phyloP scores from a whole-genome alignment of 2,888 invertebrate species.

The Endotricha flammealis region DNA sequence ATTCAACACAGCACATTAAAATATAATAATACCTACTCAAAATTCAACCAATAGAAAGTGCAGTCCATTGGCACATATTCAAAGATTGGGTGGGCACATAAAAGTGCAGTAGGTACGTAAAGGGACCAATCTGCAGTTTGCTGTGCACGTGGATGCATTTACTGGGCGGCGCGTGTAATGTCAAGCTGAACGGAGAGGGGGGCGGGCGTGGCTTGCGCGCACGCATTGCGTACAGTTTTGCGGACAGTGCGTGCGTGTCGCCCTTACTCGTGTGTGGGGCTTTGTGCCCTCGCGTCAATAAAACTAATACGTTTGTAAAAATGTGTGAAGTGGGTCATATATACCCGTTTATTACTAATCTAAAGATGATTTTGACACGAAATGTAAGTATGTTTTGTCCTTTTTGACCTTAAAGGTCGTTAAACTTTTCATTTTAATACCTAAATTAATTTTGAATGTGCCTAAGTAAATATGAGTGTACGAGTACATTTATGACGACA shows the following conservation, averaged over 20 bases:
- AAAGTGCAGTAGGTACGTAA: constrained; percentile 41
- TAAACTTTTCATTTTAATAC: background rate
- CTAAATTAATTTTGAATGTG: too few species aligned
- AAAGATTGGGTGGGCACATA: constrained; percentile 48
- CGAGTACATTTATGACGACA: too few species aligned
- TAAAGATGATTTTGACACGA: constrained; percentile 36
- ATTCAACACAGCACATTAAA: too few species aligned
- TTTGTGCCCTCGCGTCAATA: constrained; percentile 10
- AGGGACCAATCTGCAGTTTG: constrained; percentile 67
- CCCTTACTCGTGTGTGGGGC: constrained; percentile 34
- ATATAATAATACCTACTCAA: too few species aligned
- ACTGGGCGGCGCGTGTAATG: constrained; percentile 46
- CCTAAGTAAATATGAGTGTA: too few species aligned
- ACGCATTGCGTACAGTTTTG: constrained; percentile 60
- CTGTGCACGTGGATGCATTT: constrained; percentile 38
- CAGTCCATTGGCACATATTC: constrained; percentile 50
- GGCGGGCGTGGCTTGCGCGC: constrained; percentile 52
- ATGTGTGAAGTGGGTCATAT: constrained; percentile 45
- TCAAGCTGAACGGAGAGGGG: constrained; percentile 34
- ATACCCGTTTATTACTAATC: constrained; percentile 36
- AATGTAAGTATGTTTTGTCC: constrained; percentile 34
- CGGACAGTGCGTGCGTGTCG: constrained; percentile 60
- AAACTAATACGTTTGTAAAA: constrained; percentile 14
- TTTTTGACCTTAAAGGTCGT: background rate
- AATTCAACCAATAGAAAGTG: constrained; percentile 44